Conservation (phyloP, 92 coral and sea anemone species). For the Actinostola sp. region DNA sequence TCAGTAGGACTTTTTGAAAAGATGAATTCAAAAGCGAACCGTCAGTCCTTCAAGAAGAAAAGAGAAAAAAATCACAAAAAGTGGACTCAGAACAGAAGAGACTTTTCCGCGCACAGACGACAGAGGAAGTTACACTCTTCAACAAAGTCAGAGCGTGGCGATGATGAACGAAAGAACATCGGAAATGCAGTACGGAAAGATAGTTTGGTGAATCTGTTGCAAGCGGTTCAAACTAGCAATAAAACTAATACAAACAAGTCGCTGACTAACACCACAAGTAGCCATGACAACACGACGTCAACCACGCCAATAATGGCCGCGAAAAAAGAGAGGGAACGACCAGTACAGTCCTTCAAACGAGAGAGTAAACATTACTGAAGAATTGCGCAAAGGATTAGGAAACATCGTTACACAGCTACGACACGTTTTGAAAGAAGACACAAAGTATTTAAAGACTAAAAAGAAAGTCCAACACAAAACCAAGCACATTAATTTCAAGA, state of each 20-base stretch:
- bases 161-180: too few relatives aligned
- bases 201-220: constrained; percentile 20
- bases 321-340: not conserved
- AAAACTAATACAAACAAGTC: not conserved
- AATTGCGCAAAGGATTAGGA: constrained; percentile 2
- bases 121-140: not conserved
- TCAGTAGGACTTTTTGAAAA: too few relatives aligned
- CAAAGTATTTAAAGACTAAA: not conserved
- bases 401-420: constrained; percentile 18
- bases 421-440: constrained; percentile 10
- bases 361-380: constrained; percentile 1
- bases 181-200: constrained; percentile 27
- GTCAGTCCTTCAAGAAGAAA: too few relatives aligned
- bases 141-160: not conserved
- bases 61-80: too few relatives aligned
- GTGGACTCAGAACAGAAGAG: too few relatives aligned
- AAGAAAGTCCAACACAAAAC: not conserved
- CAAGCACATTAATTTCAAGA: constrained; percentile 25
- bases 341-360: not conserved
- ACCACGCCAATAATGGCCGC: not conserved
- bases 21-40: too few relatives aligned
- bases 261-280: not conserved
- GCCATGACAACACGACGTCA: not conserved
- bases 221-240: constrained; percentile 8
- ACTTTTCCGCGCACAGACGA: not conserved